Conservation (phyloP, 2,113 vertebrate species). For the Saguinus midas region DNA sequence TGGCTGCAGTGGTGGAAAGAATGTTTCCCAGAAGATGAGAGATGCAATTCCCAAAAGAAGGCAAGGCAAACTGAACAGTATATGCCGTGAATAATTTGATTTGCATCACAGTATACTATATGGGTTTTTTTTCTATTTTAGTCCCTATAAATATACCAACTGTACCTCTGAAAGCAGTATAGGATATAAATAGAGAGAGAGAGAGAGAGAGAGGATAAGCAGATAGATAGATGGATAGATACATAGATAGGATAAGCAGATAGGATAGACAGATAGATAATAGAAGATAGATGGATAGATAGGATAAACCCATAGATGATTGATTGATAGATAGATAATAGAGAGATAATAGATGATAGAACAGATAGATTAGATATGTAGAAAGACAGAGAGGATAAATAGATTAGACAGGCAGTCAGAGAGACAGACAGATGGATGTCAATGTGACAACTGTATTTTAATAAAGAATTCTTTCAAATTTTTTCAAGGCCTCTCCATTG, state of each 20-base stretch:
- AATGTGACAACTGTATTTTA: not conserved
- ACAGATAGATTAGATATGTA: too few relatives aligned
- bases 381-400: too few relatives aligned
- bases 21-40: not conserved
- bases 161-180: not conserved
- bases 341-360: too few relatives aligned
- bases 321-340: not conserved
- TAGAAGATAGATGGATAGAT: too few relatives aligned
- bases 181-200: not conserved
- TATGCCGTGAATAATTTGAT: not conserved
- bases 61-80: not conserved
- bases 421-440: not conserved
- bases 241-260: not conserved
- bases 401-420: too few relatives aligned
- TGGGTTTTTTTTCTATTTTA: not conserved
- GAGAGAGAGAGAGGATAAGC: not conserved
- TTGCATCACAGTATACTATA: not conserved
- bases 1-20: not conserved
- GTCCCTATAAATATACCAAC: not conserved
- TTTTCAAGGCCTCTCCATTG: not conserved
- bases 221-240: too few relatives aligned
- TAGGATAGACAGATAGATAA: not conserved
- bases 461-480: not conserved
- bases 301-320: too few relatives aligned
- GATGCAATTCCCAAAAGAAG: not conserved